Evolutionary conservation across 2,888 invertebrate species (phyloP), one percentile per base, ranked within the genome.

Genomic region (Biston betularia): DNA sequence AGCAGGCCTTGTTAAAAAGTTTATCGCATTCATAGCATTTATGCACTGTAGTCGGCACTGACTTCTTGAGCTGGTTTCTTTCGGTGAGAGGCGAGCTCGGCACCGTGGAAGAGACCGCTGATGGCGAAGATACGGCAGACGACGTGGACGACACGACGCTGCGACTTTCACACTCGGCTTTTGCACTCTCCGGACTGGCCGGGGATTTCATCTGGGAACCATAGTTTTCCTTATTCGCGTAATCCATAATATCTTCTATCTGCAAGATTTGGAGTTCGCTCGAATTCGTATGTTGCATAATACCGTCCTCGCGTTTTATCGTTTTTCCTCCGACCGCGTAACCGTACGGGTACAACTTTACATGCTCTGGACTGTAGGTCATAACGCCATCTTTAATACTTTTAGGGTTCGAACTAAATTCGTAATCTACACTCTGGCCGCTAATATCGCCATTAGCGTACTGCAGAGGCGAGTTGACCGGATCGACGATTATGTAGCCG

Each of bases 1-100:
- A 98, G 87, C 98, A 98, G 57, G 96, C 96, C 80, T 97, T 97
- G 86, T 97, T 97, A 90, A 98, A 98, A 49, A 96, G 90, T 88
- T 98, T 98, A 86, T 97, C 96, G 89, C 98, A 98, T 82, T 96
- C 96, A 81, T 95, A 94, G 88, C 98, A 98, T 88, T 96, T 96
- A 86, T 96, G 95, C 60, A 93, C 84, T 7, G 83, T 84, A 15
- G 79, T 80, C 11, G 89, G 78, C 49, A 80, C 77, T 8, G 84
- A 72, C 70, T 89, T 89, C 71, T 90, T 89, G 53, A 92, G 75
- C 69, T 89, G 88, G 75, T 93, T 94, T 60, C 91, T 84, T 79
- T 93, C 92, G 6, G 88, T 79, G 50, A 94, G 88, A 10, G 94
- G 93, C 48, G 90, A 89, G 75, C 85, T 88, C n/a, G 85, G 77